Percentiles rank a stretch among this genome's conserved stretches.
Conservation (phyloP, 2,797 vertebrate species). For the Diceros bicornis region DNA sequence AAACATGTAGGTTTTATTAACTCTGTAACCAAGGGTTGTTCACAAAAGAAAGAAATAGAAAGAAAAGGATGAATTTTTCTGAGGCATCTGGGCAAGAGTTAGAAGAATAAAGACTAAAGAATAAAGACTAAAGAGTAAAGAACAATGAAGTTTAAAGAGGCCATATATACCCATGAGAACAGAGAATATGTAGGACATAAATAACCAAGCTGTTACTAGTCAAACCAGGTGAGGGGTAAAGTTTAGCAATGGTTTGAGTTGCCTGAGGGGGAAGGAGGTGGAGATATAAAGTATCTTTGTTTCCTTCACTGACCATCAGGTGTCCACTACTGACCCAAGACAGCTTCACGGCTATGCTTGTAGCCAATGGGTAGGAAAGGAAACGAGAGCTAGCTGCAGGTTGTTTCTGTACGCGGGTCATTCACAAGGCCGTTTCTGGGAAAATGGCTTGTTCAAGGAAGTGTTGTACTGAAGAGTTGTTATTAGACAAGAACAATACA, state of each 20-base stretch:
- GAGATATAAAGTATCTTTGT: neutral
- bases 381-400: neutral
- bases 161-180: neutral
- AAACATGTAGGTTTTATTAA: neutral
- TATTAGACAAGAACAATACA: constrained; percentile 1
- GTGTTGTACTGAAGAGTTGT: neutral
- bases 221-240: neutral
- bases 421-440: neutral
- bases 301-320: constrained; percentile 25
- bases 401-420: neutral
- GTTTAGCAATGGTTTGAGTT: neutral
- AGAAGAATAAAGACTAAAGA: neutral
- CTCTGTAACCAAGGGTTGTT: neutral
- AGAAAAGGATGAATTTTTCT: constrained; percentile 8
- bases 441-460: neutral
- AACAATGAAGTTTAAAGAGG: neutral
- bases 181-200: neutral
- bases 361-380: neutral
- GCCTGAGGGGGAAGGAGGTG: neutral
- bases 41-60: constrained; percentile 37
- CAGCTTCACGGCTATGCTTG: neutral
- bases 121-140: neutral
- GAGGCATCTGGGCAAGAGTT: neutral
- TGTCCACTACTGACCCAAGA: constrained; percentile 4
- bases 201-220: neutral